Conservation (phyloP, 2,797 vertebrate species). For the Pteronotus mesoamericanus region DNA sequence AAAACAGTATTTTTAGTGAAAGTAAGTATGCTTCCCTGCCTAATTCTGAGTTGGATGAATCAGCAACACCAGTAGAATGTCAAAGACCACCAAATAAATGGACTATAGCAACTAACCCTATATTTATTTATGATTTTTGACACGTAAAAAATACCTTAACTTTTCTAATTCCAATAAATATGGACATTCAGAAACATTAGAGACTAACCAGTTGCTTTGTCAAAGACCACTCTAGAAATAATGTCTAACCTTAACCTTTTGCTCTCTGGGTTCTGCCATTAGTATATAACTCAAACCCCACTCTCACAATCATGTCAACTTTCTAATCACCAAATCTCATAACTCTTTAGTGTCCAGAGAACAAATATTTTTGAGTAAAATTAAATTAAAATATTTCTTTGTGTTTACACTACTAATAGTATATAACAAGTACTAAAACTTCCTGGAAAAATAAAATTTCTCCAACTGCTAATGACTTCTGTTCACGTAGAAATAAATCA, state of each 20-base stretch:
- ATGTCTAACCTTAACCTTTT: slow-evolving; percentile 13
- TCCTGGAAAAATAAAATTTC: not conserved
- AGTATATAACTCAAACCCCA: slow-evolving; percentile 6
- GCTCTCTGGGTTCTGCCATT: not conserved
- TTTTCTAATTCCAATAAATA: slow-evolving; percentile 28
- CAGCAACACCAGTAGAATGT: not conserved
- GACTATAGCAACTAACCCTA: slow-evolving; percentile 2
- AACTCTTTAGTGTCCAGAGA: not conserved
- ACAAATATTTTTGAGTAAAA: not conserved
- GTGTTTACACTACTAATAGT: not conserved
- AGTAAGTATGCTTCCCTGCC: not conserved
- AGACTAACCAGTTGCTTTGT: slow-evolving; percentile 43
- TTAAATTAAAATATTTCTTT: not conserved
- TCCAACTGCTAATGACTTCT: not conserved
- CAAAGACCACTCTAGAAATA: slow-evolving; percentile 37
- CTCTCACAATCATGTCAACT: not conserved
- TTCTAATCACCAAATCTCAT: not conserved
- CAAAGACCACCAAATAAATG: slow-evolving; percentile 39
- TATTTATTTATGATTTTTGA: slow-evolving; percentile 56
- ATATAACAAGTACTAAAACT: not conserved
- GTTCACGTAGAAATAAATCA: not conserved
- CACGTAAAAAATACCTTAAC: slow-evolving; percentile 40
- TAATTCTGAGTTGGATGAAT: slow-evolving; percentile 22
- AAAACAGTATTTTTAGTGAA: not conserved
- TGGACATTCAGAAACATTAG: not conserved